Evolutionary conservation across 2,113 vertebrate genomes (phyloP).

Genomic region (Diglossa brunneiventris): DNA sequence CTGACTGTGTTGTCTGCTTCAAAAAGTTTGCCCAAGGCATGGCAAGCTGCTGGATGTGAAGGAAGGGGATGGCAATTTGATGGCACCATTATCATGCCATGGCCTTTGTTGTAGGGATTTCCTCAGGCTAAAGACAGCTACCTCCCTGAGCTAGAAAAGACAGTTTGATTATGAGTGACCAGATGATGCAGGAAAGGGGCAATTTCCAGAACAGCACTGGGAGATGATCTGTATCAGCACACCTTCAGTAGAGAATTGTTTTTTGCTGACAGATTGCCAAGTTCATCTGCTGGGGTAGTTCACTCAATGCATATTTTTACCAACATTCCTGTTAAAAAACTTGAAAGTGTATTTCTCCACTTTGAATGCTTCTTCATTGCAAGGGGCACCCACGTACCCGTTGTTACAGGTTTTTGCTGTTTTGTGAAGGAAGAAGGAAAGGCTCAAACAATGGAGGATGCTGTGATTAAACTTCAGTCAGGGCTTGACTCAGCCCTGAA

Average conservation of each 20-base stretch:
- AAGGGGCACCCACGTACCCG: not conserved
- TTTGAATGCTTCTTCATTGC: slow-evolving; percentile 55
- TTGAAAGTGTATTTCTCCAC: slow-evolving; percentile 53
- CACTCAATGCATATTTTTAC: slow-evolving; percentile 25
- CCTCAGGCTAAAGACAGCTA: not conserved
- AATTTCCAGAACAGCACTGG: not conserved
- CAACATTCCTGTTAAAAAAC: slow-evolving; percentile 77
- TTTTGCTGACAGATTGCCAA: not conserved
- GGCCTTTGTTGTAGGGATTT: not conserved
- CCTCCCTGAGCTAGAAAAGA: not conserved
- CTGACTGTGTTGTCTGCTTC: not conserved
- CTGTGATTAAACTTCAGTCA: not conserved
- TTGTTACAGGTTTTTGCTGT: not conserved
- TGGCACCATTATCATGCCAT: not conserved
- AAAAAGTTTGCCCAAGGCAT: not conserved
- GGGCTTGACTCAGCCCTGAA: not conserved
- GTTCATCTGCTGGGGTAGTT: not conserved
- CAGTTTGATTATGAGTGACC: not conserved
- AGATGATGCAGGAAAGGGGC: not conserved
- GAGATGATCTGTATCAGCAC: not conserved
- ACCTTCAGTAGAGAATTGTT: not conserved
- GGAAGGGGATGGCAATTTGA: not conserved
- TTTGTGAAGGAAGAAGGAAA: slow-evolving; percentile 31
- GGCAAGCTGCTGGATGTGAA: not conserved
- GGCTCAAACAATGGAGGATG: not conserved